phyloP scores from a whole-genome alignment of 2,888 invertebrate genomes.

The Meandrusa payeni region DNA sequence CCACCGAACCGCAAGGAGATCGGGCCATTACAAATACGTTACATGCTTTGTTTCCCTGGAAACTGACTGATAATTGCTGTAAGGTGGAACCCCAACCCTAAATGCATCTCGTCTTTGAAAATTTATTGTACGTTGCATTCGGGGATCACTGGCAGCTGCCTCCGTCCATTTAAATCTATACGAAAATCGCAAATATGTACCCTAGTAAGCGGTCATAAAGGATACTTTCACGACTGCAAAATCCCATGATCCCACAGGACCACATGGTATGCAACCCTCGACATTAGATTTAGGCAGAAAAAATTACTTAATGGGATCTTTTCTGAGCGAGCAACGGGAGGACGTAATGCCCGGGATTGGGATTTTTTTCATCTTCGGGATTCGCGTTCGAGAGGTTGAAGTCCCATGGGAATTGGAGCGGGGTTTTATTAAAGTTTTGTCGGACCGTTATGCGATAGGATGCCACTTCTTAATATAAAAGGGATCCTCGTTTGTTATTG shows the following conservation, averaged over 20 bases:
- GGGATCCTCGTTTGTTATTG: slow-evolving; percentile 2
- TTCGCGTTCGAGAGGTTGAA: slow-evolving; percentile 32
- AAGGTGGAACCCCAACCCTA: slow-evolving; percentile 57
- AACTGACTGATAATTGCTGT: slow-evolving; percentile 58
- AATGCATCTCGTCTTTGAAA: slow-evolving; percentile 68
- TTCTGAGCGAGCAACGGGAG: slow-evolving; percentile 65
- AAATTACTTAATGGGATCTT: slow-evolving; percentile 78
- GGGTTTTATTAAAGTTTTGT: slow-evolving; percentile 32
- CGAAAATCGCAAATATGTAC: slow-evolving; percentile 26
- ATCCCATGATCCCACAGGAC: slow-evolving; percentile 55
- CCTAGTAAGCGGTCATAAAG: slow-evolving; percentile 31
- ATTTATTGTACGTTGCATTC: slow-evolving; percentile 75
- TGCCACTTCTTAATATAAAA: slow-evolving; percentile 5
- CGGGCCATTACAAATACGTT: slow-evolving; percentile 37
- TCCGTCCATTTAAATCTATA: slow-evolving; percentile 34
- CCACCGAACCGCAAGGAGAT: slow-evolving; percentile 31
- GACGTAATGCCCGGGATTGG: slow-evolving; percentile 40
- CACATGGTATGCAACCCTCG: slow-evolving; percentile 73
- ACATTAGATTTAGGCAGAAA: slow-evolving; percentile 72
- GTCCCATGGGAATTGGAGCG: slow-evolving; percentile 33
- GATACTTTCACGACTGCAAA: slow-evolving; percentile 32
- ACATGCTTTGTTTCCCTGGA: slow-evolving; percentile 34
- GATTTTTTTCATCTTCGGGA: slow-evolving; percentile 42
- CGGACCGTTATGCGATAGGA: slow-evolving; percentile 14
- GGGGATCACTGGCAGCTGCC: slow-evolving; percentile 68